Percentiles rank a stretch among this genome's conserved stretches.
phyloP scores from a whole-genome alignment of 2,113 vertebrate species.

The Pedetes capensis region DNA sequence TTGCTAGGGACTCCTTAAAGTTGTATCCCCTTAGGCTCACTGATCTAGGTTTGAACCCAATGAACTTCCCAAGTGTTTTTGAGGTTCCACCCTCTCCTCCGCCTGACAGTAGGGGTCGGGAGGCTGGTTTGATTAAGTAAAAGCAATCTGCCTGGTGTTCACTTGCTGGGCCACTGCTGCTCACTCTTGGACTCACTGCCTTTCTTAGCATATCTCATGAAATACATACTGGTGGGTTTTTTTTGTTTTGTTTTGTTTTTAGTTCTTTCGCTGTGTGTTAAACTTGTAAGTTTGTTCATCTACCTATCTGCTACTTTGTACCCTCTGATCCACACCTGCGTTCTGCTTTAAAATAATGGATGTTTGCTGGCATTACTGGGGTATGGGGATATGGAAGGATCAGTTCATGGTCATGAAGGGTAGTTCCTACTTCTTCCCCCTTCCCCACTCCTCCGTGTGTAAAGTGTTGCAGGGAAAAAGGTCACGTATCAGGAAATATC shows the following conservation, averaged over 20 bases:
- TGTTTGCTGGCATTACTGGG: too few relatives aligned
- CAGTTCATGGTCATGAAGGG: background rate
- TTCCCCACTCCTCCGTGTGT: too few relatives aligned
- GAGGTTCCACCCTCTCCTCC: background rate
- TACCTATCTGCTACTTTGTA: background rate
- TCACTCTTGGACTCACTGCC: background rate
- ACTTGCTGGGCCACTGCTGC: accelerated
- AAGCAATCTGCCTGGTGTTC: background rate
- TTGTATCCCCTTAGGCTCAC: background rate
- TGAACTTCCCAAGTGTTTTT: background rate
- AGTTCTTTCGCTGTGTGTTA: background rate
- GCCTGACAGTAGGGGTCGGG: background rate
- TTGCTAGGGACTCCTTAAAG: background rate
- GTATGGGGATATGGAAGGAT: background rate
- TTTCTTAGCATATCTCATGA: background rate
- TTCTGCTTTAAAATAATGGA: background rate
- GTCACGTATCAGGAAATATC: background rate
- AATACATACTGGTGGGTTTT: background rate
- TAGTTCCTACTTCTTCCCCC: background rate
- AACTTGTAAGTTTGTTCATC: background rate
- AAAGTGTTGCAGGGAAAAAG: background rate
- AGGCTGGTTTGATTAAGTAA: background rate
- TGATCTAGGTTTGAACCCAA: background rate
- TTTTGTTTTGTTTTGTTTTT: background rate
- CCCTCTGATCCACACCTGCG: background rate